A percentile compares a stretch with the other conserved stretches of the same genome.
Evolutionary conservation across 2,888 invertebrate genomes (phyloP).

Genomic region (Coleophora flavipennella): DNA sequence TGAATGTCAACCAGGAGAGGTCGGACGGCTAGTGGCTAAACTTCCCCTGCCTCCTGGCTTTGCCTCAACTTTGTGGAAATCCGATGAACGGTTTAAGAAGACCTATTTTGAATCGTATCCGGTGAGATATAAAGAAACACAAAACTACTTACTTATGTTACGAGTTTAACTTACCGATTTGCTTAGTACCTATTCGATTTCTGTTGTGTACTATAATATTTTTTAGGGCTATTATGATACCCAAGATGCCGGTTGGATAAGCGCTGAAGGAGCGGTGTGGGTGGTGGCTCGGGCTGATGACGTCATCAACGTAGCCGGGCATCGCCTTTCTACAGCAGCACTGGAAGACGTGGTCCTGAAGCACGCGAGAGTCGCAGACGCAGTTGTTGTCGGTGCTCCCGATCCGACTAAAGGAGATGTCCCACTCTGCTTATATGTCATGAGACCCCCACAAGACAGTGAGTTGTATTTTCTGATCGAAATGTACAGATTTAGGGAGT

Average conservation of each 20-base stretch:
- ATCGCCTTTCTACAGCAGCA: constrained; percentile 89
- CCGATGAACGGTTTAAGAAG: constrained; percentile 84
- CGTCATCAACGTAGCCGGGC: constrained; percentile 96
- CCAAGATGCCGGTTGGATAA: constrained; percentile 93
- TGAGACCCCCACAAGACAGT: constrained; percentile 73
- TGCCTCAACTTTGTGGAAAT: constrained; percentile 85
- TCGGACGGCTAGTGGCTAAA: constrained; percentile 88
- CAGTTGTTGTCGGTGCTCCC: constrained; percentile 91
- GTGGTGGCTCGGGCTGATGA: constrained; percentile 95
- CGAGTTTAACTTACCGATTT: too few relatives aligned
- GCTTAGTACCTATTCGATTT: too few relatives aligned
- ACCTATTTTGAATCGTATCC: constrained; percentile 88
- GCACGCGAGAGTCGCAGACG: constrained; percentile 89
- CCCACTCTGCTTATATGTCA: constrained; percentile 89
- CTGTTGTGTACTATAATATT: too few relatives aligned
- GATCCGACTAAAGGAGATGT: constrained; percentile 93
- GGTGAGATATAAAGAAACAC: too few relatives aligned
- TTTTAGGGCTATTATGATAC: constrained; percentile 91
- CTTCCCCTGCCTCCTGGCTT: constrained; percentile 92
- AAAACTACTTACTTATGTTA: too few relatives aligned
- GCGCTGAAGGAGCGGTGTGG: constrained; percentile 87
- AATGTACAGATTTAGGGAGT: too few relatives aligned
- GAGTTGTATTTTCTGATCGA: constrained; percentile 38
- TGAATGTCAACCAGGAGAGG: constrained; percentile 78
- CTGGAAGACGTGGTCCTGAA: constrained; percentile 91